phyloP scores from a whole-genome alignment of 2,113 vertebrate genomes.

The Pandion haliaetus region DNA sequence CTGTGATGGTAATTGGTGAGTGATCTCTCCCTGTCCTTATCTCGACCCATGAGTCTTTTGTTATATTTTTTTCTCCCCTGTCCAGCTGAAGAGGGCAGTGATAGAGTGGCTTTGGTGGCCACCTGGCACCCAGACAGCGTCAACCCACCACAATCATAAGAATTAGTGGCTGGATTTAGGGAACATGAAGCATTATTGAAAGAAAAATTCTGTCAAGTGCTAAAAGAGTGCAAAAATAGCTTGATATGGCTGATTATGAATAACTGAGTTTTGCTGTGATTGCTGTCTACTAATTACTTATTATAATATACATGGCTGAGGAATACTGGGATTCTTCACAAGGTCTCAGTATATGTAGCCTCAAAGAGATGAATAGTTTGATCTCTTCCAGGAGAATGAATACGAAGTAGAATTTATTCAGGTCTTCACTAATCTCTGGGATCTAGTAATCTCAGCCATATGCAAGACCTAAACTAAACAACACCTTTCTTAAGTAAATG shows the following conservation, averaged over 20 bases:
- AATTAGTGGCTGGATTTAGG: not conserved
- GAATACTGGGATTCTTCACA: not conserved
- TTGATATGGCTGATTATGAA: not conserved
- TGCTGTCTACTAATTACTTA: not conserved
- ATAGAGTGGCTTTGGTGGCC: not conserved
- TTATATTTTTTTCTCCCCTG: not conserved
- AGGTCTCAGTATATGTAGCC: not conserved
- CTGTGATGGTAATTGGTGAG: not conserved
- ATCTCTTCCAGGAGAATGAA: not conserved
- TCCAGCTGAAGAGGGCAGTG: not conserved
- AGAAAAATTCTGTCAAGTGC: not conserved
- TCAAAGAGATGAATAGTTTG: not conserved
- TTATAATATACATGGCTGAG: not conserved
- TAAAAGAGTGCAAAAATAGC: not conserved
- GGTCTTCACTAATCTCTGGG: not conserved
- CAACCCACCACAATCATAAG: not conserved
- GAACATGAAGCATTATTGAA: not conserved
- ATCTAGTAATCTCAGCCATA: not conserved
- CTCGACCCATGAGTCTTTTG: no score
- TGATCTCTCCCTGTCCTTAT: no score
- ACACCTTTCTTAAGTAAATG: not conserved
- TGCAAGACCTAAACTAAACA: not conserved
- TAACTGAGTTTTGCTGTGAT: not conserved
- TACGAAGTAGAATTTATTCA: not conserved
- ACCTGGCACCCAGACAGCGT: not conserved